Evolutionary conservation across 2,113 vertebrate species (phyloP).

Genomic region (Peromyscus polionotus): DNA sequence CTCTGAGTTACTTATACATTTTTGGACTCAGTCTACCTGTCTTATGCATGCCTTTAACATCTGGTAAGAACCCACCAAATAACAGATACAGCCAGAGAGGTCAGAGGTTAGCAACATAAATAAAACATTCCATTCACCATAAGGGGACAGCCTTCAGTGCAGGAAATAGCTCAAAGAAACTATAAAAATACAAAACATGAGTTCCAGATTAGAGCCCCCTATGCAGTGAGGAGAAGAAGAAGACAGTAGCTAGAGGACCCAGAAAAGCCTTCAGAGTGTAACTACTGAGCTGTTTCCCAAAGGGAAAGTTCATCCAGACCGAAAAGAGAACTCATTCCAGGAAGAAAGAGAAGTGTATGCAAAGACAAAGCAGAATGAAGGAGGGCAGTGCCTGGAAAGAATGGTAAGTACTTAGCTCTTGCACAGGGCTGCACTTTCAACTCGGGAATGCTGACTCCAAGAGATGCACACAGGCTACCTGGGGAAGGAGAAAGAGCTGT

Average conservation of each 20-base stretch:
- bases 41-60: neutral
- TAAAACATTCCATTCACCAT: neutral
- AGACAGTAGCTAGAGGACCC: neutral
- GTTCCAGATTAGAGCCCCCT: neutral
- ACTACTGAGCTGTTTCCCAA: constrained; percentile 22
- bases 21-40: neutral
- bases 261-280: neutral
- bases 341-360: neutral
- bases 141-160: neutral
- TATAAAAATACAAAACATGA: neutral
- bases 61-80: neutral
- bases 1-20: neutral
- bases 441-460: neutral
- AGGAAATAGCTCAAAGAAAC: neutral
- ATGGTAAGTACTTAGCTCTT: neutral
- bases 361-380: neutral
- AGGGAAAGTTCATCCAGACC: constrained; percentile 27
- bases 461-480: neutral
- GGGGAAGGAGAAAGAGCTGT: neutral
- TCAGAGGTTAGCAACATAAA: neutral
- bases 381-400: neutral
- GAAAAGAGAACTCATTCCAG: neutral
- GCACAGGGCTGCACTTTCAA: neutral
- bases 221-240: neutral
- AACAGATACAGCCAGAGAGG: neutral